Base-by-base conservation (phyloP, 2,113 vertebrate genomes). In the Podocnemis expansa region DNA sequence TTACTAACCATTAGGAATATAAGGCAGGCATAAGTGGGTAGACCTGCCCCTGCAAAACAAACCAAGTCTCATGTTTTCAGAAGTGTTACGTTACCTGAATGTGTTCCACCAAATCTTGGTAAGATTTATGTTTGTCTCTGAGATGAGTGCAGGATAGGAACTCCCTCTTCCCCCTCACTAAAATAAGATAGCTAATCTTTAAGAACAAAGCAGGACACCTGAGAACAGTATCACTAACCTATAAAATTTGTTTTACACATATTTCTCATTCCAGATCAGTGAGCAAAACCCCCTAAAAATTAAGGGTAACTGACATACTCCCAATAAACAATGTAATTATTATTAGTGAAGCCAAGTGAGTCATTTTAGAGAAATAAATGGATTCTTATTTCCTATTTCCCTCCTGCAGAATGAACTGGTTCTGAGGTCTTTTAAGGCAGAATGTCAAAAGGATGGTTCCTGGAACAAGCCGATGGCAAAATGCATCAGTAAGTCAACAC, bases 371-470 rank as follows among this genome's bases (percentile, higher is more conserved):
- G 38, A 52, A 41, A 34, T 13, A 45, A 12, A 56, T 41, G 11
- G 41, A 10, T 55, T 25, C 73, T 38, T 73, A 16, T 67, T n/a
- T 41, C 55, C 87, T 34, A 3, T 43, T 87, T 89, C 52, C 29
- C 73, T 55, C 78, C 52, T 34, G 19, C 45, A 98, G 97, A 97
- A 94, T 31, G 19, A 84, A 24, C 47, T 82, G 47, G 78, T 96
- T 24, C 52, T 88, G 58, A n/a, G 78, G 8, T 96, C 96, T 25
- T 98, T 97, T 63, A 80, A 56, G 82, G 96, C 89, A 0, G 91
- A 95, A 43, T 98, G 97, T 84, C 97, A 95, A 19, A 97, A 89
- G 82, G 95, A 96, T 3, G 98, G 97, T 31, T 96, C 96, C 24
- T 98, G 98, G 98, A 96, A 97, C 91, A 96, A 49, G 51, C 89